These are phyloP conservation scores for Plebejus argus DNA, from an alignment of 2,888 invertebrate genomes.

Conservation along the genomic window DNA sequence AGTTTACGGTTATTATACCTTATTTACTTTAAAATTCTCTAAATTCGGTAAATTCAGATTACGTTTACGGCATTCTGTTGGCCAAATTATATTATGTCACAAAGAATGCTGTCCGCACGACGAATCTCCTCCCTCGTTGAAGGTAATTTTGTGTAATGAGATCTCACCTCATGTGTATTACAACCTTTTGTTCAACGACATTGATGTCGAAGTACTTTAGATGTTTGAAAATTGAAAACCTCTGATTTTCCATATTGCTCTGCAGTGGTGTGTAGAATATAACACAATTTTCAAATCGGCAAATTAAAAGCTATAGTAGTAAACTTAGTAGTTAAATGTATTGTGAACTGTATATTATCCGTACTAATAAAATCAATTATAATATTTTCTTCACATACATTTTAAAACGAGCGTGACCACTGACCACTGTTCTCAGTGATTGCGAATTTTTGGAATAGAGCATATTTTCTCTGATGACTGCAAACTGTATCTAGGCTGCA, in stretches of 20 bases:
- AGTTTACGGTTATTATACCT: constrained; percentile 17
- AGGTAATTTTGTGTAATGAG: constrained; percentile 15
- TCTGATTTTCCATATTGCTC: neutral
- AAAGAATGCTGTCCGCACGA: neutral
- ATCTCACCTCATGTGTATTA: neutral
- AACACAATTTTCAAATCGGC: too few relatives aligned
- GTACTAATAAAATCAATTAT: too few relatives aligned
- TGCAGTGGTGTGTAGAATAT: neutral
- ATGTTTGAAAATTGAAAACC: neutral
- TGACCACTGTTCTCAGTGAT: neutral
- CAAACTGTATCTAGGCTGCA: neutral
- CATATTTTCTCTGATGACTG: neutral
- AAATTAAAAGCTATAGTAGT: too few relatives aligned
- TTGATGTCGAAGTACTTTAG: neutral
- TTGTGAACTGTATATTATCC: too few relatives aligned
- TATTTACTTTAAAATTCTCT: constrained; percentile 20
- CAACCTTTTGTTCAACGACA: neutral
- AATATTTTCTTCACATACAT: too few relatives aligned
- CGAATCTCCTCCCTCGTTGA: neutral
- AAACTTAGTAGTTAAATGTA: too few relatives aligned
- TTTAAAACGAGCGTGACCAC: too few relatives aligned
- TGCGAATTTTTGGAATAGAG: neutral
- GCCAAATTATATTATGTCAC: constrained; percentile 17
- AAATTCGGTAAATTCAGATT: constrained; percentile 17
- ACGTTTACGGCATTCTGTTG: constrained; percentile 3